These are phyloP conservation scores for Cerceris ruficornis DNA, from an alignment of 2,888 invertebrate genomes.

Conservation along the genomic window DNA sequence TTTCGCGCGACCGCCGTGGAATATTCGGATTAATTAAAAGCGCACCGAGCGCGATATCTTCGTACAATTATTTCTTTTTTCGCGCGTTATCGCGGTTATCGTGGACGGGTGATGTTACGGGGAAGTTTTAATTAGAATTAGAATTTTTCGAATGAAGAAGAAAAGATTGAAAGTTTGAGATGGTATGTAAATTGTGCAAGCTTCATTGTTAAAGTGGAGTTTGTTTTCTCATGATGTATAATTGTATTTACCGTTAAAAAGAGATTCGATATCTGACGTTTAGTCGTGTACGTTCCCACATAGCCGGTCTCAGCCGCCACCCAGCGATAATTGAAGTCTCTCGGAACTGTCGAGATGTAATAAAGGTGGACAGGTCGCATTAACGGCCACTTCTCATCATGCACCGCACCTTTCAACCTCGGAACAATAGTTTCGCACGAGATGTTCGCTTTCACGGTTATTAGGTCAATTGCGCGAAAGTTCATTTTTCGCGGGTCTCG, in stretches of 20 bases:
- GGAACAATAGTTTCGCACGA: conserved; percentile 43
- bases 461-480: conserved; percentile 63
- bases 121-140: too few relatives aligned
- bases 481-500: conserved; percentile 36
- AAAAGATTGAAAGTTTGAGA: too few relatives aligned
- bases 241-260: conserved; percentile 1
- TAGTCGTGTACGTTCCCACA: conserved; percentile 48
- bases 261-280: conserved; percentile 14
- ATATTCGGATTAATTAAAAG: too few relatives aligned
- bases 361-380: conserved; percentile 61
- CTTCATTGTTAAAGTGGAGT: too few relatives aligned
- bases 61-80: too few relatives aligned
- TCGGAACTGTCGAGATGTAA: conserved; percentile 52
- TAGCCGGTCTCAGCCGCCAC: conserved; percentile 27
- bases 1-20: too few relatives aligned
- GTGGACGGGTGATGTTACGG: too few relatives aligned
- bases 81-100: too few relatives aligned
- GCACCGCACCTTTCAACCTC: conserved; percentile 44
- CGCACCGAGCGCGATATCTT: too few relatives aligned
- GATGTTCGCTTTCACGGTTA: conserved; percentile 63
- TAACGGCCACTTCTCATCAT: conserved; percentile 52
- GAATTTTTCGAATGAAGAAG: too few relatives aligned
- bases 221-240: neutral
- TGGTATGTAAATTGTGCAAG: too few relatives aligned
- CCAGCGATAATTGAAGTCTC: conserved; percentile 57